These are phyloP conservation scores for Eclectus roratus DNA, from an alignment of 2,113 vertebrate genomes.

Conservation along the genomic window DNA sequence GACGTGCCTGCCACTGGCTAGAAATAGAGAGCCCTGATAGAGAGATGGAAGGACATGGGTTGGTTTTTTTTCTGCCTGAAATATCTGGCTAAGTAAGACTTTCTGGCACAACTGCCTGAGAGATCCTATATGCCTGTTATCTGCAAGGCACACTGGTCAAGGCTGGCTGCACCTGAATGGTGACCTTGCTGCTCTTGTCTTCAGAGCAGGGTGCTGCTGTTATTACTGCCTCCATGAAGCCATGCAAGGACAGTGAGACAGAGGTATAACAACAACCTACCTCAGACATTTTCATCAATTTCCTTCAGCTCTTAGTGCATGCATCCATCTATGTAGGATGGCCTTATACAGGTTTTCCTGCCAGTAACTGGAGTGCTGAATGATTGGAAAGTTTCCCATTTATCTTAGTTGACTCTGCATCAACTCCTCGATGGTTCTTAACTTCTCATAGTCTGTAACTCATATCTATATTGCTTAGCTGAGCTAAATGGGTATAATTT, in stretches of 20 bases:
- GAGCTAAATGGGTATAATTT: neutral
- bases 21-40: neutral
- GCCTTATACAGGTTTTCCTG: neutral
- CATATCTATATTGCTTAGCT: neutral
- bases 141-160: neutral
- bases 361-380: neutral
- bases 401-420: neutral
- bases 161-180: neutral
- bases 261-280: neutral
- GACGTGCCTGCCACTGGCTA: neutral
- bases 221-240: neutral
- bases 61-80: neutral
- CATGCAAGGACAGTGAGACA: fast-evolving
- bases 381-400: neutral
- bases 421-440: neutral
- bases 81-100: neutral
- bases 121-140: neutral
- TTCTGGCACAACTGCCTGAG: neutral
- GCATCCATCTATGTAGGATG: neutral
- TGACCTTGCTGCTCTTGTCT: neutral
- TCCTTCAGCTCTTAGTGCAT: neutral
- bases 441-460: neutral
- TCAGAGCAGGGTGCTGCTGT: neutral
- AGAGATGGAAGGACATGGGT: neutral
- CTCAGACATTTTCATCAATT: neutral